Percentiles rank a stretch among this genome's conserved stretches.
phyloP scores from a whole-genome alignment of 2,113 vertebrate genomes.

The Dolichallabes microphthalmus region DNA sequence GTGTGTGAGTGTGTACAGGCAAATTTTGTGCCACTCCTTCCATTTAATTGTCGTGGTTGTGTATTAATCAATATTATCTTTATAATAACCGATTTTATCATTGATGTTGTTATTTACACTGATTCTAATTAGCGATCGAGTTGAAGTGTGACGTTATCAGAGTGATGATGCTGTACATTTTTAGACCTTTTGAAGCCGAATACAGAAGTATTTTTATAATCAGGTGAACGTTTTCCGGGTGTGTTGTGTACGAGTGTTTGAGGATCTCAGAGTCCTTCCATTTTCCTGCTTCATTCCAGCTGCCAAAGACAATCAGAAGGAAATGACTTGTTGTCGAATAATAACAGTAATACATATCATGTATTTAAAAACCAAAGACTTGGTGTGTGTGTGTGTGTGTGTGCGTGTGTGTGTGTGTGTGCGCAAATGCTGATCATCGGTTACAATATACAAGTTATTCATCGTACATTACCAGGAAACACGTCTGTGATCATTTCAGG shows the following conservation, averaged over 20 bases:
- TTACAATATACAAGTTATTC: neutral
- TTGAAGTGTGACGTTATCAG: conserved; percentile 70
- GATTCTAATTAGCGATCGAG: conserved; percentile 42
- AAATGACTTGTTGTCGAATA: neutral
- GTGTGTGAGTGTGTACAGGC: neutral
- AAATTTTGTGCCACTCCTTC: conserved; percentile 17
- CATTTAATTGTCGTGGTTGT: conserved; percentile 40
- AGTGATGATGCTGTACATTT: conserved; percentile 72
- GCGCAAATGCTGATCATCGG: neutral
- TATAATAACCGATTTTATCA: conserved; percentile 53
- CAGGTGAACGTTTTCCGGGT: conserved; percentile 65
- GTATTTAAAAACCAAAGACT: conserved; percentile 20
- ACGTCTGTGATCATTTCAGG: neutral
- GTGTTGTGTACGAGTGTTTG: conserved; percentile 55
- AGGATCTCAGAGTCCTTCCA: conserved; percentile 13
- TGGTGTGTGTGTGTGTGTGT: neutral
- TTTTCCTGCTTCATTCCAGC: conserved; percentile 32
- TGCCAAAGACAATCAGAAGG: conserved; percentile 38
- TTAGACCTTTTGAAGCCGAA: conserved; percentile 77
- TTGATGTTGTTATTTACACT: conserved; percentile 63
- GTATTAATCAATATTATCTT: conserved; percentile 61
- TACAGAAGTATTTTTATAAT: conserved; percentile 79
- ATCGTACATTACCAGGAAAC: neutral
- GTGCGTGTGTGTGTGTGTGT: neutral
- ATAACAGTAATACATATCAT: conserved; percentile 14